A percentile compares a stretch with the other conserved stretches of the same genome.
Evolutionary conservation across 2,888 invertebrate genomes (phyloP).

Genomic region (Scaptomyza caliginosa): DNA sequence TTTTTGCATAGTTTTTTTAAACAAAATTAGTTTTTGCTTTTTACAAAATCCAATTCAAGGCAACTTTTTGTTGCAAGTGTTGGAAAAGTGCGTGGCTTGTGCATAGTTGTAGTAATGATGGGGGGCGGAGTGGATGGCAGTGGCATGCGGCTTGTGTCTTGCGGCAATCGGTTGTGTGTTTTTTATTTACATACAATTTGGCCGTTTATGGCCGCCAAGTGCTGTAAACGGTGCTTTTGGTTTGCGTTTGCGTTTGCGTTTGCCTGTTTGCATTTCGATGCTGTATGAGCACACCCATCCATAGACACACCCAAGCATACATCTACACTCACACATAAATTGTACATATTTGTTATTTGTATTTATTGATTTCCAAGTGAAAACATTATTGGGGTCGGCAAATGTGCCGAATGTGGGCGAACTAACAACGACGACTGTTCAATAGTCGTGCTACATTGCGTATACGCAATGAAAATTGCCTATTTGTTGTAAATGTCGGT

Average conservation of each 20-base stretch:
- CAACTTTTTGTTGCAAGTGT: not conserved
- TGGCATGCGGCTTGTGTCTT: constrained; percentile 41
- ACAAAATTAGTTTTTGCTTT: not conserved
- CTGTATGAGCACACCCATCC: not conserved
- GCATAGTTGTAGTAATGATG: constrained; percentile 1
- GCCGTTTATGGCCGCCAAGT: constrained; percentile 61
- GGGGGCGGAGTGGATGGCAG: not conserved
- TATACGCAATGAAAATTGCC: constrained; percentile 60
- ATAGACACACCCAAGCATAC: not conserved
- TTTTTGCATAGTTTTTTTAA: not conserved
- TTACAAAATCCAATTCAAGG: not conserved
- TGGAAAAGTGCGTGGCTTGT: not conserved
- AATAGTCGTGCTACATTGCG: constrained; percentile 44
- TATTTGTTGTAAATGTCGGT: constrained; percentile 63
- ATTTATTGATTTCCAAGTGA: constrained; percentile 76
- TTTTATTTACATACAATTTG: constrained; percentile 77
- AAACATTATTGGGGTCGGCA: constrained; percentile 73
- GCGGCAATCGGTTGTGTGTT: constrained; percentile 50
- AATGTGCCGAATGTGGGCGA: constrained; percentile 20
- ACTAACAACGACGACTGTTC: not conserved
- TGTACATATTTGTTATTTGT: constrained; percentile 68
- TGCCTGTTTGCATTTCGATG: constrained; percentile 17
- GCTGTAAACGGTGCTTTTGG: constrained; percentile 15
- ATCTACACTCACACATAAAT: not conserved
- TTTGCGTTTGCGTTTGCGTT: constrained; percentile 15